A percentile compares a stretch with the other conserved stretches of the same genome.
Evolutionary conservation across 2,797 vertebrate species (phyloP).

Genomic region (Onychomys leucogaster): DNA sequence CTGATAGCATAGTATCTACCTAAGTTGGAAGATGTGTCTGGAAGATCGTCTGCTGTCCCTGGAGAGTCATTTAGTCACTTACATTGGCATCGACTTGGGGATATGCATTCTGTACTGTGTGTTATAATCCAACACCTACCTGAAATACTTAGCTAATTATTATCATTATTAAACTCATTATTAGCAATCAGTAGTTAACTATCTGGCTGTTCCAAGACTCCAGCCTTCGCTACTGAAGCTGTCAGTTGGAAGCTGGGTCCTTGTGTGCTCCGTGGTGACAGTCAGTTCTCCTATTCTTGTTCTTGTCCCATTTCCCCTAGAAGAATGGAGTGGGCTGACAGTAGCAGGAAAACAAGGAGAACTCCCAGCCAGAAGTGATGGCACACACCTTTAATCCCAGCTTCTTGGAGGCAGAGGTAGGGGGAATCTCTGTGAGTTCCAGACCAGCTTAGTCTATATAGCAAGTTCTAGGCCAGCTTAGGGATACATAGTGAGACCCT

Average conservation of each 20-base stretch:
- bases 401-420: neutral
- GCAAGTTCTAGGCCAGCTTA: neutral
- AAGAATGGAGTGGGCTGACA: neutral
- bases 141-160: constrained; percentile 30
- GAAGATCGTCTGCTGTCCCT: neutral
- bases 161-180: neutral
- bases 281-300: neutral
- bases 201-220: neutral
- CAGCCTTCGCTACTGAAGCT: neutral
- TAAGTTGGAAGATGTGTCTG: neutral
- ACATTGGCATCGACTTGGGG: neutral
- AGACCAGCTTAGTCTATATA: neutral
- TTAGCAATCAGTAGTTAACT: constrained; percentile 48
- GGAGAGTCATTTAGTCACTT: constrained; percentile 3
- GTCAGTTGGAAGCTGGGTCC: neutral
- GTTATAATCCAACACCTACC: neutral
- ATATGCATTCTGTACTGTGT: neutral
- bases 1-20: neutral
- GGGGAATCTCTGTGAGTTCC: neutral
- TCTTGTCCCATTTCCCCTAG: neutral
- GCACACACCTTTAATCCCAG: neutral
- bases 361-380: neutral
- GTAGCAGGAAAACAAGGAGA: neutral
- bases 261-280: neutral
- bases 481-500: neutral